A percentile compares a stretch with the other conserved stretches of the same genome.
phyloP scores from a whole-genome alignment of 2,113 vertebrate genomes.

The Mesitornis unicolor region DNA sequence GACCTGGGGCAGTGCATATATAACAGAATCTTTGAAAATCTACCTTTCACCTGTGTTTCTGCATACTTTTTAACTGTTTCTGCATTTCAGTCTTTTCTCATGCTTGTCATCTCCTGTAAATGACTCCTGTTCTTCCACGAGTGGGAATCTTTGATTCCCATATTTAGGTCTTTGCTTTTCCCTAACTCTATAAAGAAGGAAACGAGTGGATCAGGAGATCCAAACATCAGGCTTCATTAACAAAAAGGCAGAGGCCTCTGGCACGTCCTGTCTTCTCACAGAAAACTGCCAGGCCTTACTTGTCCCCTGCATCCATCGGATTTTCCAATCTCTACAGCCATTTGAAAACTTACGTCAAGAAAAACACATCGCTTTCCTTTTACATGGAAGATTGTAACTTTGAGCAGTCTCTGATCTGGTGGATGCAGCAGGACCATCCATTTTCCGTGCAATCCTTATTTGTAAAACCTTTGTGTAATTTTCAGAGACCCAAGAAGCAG shows the following conservation, averaged over 20 bases:
- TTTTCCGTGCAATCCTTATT: not conserved
- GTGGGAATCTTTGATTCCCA: not conserved
- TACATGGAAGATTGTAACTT: not conserved
- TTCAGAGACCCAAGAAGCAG: not conserved
- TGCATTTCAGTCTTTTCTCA: not conserved
- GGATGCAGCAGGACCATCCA: not conserved
- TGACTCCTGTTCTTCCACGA: not conserved
- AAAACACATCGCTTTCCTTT: not conserved
- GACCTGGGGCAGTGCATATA: not conserved
- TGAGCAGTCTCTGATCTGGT: not conserved
- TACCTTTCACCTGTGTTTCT: not conserved
- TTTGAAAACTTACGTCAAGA: not conserved
- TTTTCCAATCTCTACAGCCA: not conserved
- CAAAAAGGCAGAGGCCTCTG: not conserved
- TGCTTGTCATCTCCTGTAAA: not conserved
- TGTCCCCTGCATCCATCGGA: not conserved
- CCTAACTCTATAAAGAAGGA: not conserved
- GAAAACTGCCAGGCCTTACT: not conserved
- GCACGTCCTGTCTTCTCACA: not conserved
- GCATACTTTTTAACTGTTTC: not conserved
- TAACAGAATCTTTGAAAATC: not conserved
- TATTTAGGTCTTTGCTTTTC: not conserved
- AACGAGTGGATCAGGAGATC: not conserved
- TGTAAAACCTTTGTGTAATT: not conserved
- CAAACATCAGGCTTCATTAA: not conserved